Base-by-base conservation (phyloP, 2,797 vertebrate genomes). In the Distichodus sexfasciatus region DNA sequence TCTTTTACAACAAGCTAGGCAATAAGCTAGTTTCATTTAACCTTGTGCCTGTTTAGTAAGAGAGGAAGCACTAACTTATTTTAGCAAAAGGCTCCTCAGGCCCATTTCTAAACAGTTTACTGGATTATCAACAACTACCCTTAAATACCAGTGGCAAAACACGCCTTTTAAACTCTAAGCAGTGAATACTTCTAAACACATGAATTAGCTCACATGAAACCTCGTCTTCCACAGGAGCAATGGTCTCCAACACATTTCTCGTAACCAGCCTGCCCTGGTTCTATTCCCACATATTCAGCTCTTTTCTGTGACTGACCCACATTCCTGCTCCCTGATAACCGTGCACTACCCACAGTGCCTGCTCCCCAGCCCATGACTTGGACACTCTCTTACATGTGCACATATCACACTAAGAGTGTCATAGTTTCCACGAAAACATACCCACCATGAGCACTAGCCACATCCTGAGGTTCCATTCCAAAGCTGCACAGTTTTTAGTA, bases 391-490 rank as follows among this genome's bases (percentile, higher is more conserved):
- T 76, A 76, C 60, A 79, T 79, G 74, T 76, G 68, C 71, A 74
- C 68, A 69, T 79, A 79, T 74, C 68, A 76, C 74, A 76, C 76
- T 73, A 74, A 69, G 40, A 74, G 57, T 71, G 64, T 76, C 76
- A 80, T 57, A 78, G 71, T 81, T 81, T 81, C 79, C 79, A 81
- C 74, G 62, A 78, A 80, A 71, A 76, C 61, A 63, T 69, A 69
- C 48, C 76, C 76, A 79, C 77, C 74, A 76, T 6, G 67, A 72
- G 70, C 28, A 48, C 71, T 60, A 59, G 55, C 76, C 79, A 81
- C 76, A 78, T 78, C 71, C 76, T 78, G 73, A 76, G 38, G 63
- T 69, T 76, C 70, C 24, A 54, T 57, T 70, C 61, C 55, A 63
- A n/a, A n/a, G n/a, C 51, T 67, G 50, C 70, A 74, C 54, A 76